Base-by-base conservation (phyloP, 64 coral and sea anemone species). In the Cladopsammia gracilis region DNA sequence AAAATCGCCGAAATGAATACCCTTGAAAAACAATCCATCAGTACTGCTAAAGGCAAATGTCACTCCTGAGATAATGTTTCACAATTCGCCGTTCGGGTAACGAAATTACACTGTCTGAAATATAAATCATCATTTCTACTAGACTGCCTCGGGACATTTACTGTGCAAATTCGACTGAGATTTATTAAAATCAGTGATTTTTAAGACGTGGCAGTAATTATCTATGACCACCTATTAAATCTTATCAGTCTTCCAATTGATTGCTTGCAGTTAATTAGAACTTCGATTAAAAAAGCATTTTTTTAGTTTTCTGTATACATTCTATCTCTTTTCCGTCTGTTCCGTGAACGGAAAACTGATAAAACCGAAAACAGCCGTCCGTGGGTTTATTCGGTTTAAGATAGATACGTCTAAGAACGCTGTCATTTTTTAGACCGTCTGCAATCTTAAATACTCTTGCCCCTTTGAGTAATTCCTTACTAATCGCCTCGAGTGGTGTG, bases 131-230 rank as follows among this genome's bases (percentile, higher is more conserved):
- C 19, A 20, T 20, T 25, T 34, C 3, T 48, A 65, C 23, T 65
- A 10, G 18, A 51, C 8, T 48, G 44, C 62, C 62, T 5, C 80
- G 61, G 60, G 62, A 20, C 44, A 66, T 84, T 15, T 22, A 66
- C 67, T 67, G 80, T 84, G 78, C 58, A 64, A 64, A 48, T 77
- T 77, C 53, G 50, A 52, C 6, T 23, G 48, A 49, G 3, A 24
- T 23, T 20, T n/a, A 82, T 82, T 79, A 79, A 45, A 48, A 46
- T 43, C 13, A 64, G 15, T 5, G 15, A 62, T 82, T 68, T 8
- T 50, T 10, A 19, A 68, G 20, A 84, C 10, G 16, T 84, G 80
- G 24, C n/a, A 23, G 61, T 67, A 84, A 84, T 84, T 83, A 5
- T 9, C 16, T 20, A 18, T 18, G 72, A 75, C 46, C 45, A 50